A percentile compares a stretch with the other conserved stretches of the same genome.
phyloP scores from a whole-genome alignment of 2,113 vertebrate genomes.

The Micromys minutus region DNA sequence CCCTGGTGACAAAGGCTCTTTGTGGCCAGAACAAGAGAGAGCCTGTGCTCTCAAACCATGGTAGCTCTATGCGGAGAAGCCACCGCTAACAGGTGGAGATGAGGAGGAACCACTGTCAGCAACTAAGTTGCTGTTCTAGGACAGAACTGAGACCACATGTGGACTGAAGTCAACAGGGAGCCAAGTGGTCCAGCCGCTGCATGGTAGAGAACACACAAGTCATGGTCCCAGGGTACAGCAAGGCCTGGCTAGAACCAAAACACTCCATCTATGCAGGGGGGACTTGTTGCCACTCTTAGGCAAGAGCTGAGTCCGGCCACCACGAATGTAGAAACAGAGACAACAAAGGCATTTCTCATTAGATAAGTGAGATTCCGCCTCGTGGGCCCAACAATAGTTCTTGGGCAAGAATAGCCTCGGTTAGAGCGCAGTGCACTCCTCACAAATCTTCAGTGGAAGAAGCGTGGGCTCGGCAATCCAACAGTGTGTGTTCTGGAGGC shows the following conservation, averaged over 20 bases:
- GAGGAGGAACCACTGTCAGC: neutral
- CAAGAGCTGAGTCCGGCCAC: neutral
- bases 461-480: neutral
- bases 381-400: neutral
- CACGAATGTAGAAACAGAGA: neutral
- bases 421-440: neutral
- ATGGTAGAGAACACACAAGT: neutral
- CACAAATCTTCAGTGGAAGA: neutral
- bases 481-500: neutral
- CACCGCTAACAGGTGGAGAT: neutral
- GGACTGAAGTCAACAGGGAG: neutral
- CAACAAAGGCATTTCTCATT: neutral
- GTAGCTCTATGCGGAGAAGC: neutral
- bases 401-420: neutral
- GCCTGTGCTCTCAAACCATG: slow-evolving; percentile 47
- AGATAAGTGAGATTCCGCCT: neutral
- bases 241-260: neutral
- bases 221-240: neutral
- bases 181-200: neutral
- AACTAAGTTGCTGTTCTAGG: neutral
- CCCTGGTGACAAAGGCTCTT: slow-evolving; percentile 50
- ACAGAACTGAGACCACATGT: neutral
- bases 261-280: neutral
- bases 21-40: slow-evolving; percentile 58
- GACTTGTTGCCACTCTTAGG: neutral